phyloP scores from a whole-genome alignment of 2,888 invertebrate species.

The Epiblema foenella region DNA sequence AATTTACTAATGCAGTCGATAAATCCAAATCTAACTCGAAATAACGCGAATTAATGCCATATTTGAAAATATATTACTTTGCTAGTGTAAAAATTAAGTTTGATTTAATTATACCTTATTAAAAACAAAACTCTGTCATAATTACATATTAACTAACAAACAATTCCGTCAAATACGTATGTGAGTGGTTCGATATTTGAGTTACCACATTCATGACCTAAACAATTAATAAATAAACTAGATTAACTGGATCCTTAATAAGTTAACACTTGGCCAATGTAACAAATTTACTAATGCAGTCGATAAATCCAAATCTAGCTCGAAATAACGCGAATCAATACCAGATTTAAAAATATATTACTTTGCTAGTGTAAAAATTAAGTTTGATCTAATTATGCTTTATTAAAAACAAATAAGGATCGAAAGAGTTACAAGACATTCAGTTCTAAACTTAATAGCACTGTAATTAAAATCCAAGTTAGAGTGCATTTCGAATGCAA shows the following conservation, averaged over 20 bases:
- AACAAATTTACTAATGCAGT: slow-evolving; percentile 2
- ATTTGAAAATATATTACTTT: background rate
- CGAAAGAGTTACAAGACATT: background rate
- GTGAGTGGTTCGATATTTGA: background rate
- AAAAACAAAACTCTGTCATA: slow-evolving; percentile 3
- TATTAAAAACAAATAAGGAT: background rate
- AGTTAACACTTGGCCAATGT: background rate
- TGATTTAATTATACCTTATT: background rate
- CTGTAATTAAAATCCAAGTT: background rate
- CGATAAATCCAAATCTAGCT: background rate
- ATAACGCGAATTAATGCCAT: background rate
- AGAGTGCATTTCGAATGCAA: background rate
- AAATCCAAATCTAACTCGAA: background rate
- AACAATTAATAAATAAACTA: slow-evolving; percentile 26
- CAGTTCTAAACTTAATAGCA: background rate
- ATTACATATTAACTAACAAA: background rate
- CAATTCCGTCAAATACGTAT: background rate
- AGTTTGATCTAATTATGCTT: slow-evolving; percentile 9
- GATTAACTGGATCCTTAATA: slow-evolving; percentile 15
- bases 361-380: background rate
- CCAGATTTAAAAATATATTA: background rate
- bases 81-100: background rate
- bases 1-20: background rate
- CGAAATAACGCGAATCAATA: background rate
- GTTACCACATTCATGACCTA: slow-evolving; percentile 15